A percentile compares a stretch with the other conserved stretches of the same genome.
Evolutionary conservation across 92 coral and sea anemone species (phyloP).

Genomic region (Zoanthus solanderi): DNA sequence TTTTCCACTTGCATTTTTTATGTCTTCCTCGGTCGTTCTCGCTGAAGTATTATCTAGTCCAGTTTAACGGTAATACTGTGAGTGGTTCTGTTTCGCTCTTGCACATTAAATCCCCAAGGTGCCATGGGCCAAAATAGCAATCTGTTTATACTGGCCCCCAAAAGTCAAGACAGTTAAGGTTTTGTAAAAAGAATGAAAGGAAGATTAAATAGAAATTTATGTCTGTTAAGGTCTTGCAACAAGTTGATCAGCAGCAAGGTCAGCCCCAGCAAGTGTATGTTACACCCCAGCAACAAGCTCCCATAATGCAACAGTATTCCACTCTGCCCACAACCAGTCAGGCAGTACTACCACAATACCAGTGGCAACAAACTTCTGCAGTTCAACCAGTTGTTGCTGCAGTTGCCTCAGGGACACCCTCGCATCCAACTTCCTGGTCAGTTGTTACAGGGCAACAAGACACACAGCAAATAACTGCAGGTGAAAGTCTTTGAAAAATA

Average conservation of each 20-base stretch:
- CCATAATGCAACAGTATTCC: conserved; percentile 36
- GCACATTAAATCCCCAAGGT: no score
- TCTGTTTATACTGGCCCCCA: no score
- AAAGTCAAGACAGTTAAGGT: no score
- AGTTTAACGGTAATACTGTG: no score
- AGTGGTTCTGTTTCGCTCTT: no score
- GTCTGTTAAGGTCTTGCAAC: conserved; percentile 13
- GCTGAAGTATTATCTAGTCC: no score
- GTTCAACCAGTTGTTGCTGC: conserved; percentile 54
- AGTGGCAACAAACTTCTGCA: conserved; percentile 33
- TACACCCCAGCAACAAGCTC: conserved; percentile 23
- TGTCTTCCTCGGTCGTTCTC: no score
- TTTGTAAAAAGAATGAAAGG: no score
- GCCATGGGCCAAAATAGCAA: no score
- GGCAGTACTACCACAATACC: conserved; percentile 31
- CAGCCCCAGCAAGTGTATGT: conserved; percentile 23
- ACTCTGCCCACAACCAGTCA: conserved; percentile 27
- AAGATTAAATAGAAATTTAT: no score
- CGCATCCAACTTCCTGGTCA: conserved; percentile 62
- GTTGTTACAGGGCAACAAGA: conserved; percentile 45
- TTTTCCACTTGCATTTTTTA: no score
- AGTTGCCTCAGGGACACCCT: conserved; percentile 40
- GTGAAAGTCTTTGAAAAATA: neutral
- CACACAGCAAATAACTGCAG: conserved; percentile 31
- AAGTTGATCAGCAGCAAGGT: conserved; percentile 26